Conservation (phyloP, 2,797 vertebrate species). For the Darevskia nairensis region DNA sequence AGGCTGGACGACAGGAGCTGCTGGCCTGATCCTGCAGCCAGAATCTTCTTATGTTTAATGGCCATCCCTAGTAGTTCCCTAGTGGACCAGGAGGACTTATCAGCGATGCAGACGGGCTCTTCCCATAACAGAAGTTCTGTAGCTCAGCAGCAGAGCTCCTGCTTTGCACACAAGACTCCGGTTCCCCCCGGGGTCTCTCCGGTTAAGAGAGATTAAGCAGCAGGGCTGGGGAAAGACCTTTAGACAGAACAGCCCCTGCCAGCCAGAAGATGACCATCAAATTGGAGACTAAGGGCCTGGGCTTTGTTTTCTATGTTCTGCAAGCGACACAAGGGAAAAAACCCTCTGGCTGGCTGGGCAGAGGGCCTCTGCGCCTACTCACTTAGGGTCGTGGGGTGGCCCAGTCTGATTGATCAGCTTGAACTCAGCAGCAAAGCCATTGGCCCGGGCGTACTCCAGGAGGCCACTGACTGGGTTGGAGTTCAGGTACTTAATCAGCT, state of each 20-base stretch:
- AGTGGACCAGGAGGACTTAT: too few relatives aligned
- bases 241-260: not conserved
- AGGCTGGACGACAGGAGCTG: too few relatives aligned
- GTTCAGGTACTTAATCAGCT: slow-evolving; percentile 94
- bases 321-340: not conserved
- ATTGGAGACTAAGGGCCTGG: not conserved
- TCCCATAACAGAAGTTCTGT: not conserved
- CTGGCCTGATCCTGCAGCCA: too few relatives aligned
- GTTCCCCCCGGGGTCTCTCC: not conserved
- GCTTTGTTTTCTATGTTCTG: too few relatives aligned
- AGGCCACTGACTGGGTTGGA: slow-evolving; percentile 94
- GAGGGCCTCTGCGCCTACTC: slow-evolving; percentile 47
- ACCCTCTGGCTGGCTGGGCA: too few relatives aligned
- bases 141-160: not conserved
- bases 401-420: slow-evolving; percentile 92
- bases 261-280: too few relatives aligned
- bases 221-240: not conserved
- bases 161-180: not conserved
- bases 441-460: slow-evolving; percentile 92
- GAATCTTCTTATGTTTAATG: too few relatives aligned
- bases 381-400: slow-evolving; percentile 95
- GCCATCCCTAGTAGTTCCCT: too few relatives aligned
- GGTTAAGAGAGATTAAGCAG: not conserved
- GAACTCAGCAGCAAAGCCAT: slow-evolving; percentile 96
- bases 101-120: too few relatives aligned